Evolutionary conservation across 37 sponge, comb jelly and placozoan species (phyloP).

Genomic region (Bolinopsis microptera): DNA sequence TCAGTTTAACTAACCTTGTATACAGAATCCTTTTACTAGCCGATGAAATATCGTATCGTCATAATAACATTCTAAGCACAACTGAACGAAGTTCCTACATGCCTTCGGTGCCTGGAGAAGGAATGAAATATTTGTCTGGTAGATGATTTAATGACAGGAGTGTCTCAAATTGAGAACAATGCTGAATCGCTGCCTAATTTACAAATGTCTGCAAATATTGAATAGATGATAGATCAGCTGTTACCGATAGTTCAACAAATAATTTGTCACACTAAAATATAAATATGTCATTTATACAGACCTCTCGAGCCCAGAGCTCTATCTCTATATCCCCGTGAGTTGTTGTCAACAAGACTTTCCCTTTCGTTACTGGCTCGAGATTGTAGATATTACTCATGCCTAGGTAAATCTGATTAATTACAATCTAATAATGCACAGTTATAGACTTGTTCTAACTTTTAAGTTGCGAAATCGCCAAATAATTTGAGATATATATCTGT

Average conservation of each 20-base stretch:
- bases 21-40: slow-evolving; percentile 73
- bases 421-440: no score
- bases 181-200: no score
- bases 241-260: no score
- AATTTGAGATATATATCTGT: no score
- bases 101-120: slow-evolving; percentile 79
- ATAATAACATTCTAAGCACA: slow-evolving; percentile 96
- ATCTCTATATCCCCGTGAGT: slow-evolving; percentile 90
- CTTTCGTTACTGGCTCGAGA: slow-evolving; percentile 91
- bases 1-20: slow-evolving; percentile 5
- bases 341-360: slow-evolving; percentile 89
- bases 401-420: not conserved
- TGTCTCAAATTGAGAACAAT: no score
- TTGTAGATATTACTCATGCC: slow-evolving; percentile 95
- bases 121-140: no score
- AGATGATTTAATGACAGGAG: no score
- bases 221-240: no score
- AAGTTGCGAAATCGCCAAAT: no score
- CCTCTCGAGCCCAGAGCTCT: slow-evolving; percentile 95
- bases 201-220: no score
- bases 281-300: not conserved
- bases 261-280: no score
- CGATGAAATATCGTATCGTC: slow-evolving; percentile 89
- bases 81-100: slow-evolving; percentile 96
- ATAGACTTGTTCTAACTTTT: no score